Evolutionary conservation across 2,113 vertebrate genomes (phyloP).

Genomic region (Seriola quinqueradiata): DNA sequence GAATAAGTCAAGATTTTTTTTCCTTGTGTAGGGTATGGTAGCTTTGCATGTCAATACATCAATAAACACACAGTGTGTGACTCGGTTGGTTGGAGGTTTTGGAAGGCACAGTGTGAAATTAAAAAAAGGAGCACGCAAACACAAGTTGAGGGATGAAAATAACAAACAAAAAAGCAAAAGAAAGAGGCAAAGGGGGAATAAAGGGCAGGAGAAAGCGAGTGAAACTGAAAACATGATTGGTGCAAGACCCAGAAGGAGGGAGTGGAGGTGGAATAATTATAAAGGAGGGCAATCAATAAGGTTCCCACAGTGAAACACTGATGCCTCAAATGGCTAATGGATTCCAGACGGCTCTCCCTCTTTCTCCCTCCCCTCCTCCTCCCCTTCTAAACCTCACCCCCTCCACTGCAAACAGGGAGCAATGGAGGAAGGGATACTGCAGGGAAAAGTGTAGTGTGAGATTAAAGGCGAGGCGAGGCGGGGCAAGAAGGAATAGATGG

Average conservation of each 20-base stretch:
- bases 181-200: conserved; percentile 7
- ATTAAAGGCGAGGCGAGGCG: conserved; percentile 49
- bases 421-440: conserved; percentile 43
- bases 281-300: conserved; percentile 85
- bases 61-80: conserved; percentile 34
- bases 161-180: neutral
- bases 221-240: conserved; percentile 54
- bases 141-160: conserved; percentile 20
- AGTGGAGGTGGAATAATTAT: conserved; percentile 79
- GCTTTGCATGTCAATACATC: conserved; percentile 39
- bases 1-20: neutral
- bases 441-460: conserved; percentile 31
- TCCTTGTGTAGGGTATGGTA: conserved; percentile 45
- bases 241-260: conserved; percentile 56
- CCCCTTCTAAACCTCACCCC: conserved; percentile 36
- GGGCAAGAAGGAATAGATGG: conserved; percentile 25
- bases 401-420: conserved; percentile 30
- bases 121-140: conserved; percentile 6
- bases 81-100: neutral
- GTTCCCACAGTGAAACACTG: conserved; percentile 85
- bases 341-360: conserved; percentile 77
- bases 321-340: conserved; percentile 82
- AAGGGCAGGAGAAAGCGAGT: conserved; percentile 24
- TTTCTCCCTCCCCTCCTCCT: conserved; percentile 16
- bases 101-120: neutral